A percentile compares a stretch with the other conserved stretches of the same genome.
Conservation (phyloP, 2,113 vertebrate genomes). For the Notarius quadriscutis region DNA sequence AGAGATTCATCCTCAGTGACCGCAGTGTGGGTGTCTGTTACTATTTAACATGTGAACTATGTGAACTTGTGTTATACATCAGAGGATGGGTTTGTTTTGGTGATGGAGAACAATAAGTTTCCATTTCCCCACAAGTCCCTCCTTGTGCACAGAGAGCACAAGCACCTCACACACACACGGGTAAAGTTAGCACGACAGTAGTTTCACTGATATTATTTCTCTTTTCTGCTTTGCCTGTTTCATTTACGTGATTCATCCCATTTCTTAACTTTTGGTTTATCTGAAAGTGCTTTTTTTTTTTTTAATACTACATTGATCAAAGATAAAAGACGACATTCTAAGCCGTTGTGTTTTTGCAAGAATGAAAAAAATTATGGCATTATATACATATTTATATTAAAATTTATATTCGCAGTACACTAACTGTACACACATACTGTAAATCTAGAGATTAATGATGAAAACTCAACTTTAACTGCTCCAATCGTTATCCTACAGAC, state of each 20-base stretch:
- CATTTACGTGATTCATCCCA: background rate
- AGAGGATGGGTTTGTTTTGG: conserved; percentile 22
- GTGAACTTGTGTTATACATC: conserved; percentile 9
- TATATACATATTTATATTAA: background rate
- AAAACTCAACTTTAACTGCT: background rate
- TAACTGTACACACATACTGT: background rate
- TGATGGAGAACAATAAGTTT: conserved; percentile 58
- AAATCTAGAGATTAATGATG: background rate
- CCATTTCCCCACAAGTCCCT: conserved; percentile 68
- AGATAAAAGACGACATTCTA: background rate
- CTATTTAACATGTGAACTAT: background rate
- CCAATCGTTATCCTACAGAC: background rate
- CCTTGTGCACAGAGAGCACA: conserved; percentile 48
- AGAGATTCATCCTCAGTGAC: background rate
- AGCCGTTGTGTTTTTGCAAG: background rate
- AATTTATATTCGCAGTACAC: background rate
- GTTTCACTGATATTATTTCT: background rate
- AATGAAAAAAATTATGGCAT: background rate
- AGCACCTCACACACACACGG: background rate
- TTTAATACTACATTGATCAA: background rate
- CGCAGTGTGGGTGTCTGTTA: background rate
- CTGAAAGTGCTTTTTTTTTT: background rate
- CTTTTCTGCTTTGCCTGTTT: background rate
- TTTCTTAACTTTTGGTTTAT: background rate
- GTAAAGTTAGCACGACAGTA: background rate